Conservation (phyloP, 1,140 invertebrate species). For the Spodoptera litura region DNA sequence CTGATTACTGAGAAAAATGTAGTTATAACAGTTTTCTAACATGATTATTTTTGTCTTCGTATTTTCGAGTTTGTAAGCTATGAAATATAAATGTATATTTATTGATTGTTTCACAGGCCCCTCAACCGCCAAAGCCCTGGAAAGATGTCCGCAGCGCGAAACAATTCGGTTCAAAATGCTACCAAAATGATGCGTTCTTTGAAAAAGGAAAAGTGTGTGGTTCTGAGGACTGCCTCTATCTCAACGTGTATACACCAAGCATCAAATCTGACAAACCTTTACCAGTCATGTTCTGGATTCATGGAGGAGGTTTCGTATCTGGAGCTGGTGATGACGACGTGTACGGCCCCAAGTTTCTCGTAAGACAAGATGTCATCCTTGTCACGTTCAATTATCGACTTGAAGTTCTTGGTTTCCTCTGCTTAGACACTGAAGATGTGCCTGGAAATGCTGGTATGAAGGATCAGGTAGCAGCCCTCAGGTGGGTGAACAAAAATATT, state of each 20-base stretch:
- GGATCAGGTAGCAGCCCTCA: conserved; percentile 33
- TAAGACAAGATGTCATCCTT: conserved; percentile 34
- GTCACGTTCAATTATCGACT: conserved; percentile 39
- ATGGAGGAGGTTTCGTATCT: conserved; percentile 23
- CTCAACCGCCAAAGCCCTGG: conserved; percentile 27
- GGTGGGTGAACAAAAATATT: conserved; percentile 34
- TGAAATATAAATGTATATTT: too few species aligned
- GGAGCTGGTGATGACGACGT: conserved; percentile 17
- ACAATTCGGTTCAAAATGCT: conserved; percentile 15
- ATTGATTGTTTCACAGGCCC: conserved; percentile 1
- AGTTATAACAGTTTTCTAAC: too few species aligned
- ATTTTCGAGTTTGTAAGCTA: too few species aligned
- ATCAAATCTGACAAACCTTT: conserved; percentile 14
- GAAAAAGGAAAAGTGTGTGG: not conserved
- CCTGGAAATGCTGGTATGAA: conserved; percentile 42
- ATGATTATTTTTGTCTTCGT: too few species aligned
- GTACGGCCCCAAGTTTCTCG: conserved; percentile 33
- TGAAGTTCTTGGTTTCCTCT: conserved; percentile 35
- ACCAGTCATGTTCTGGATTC: conserved; percentile 40
- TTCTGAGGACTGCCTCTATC: conserved; percentile 35
- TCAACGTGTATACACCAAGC: conserved; percentile 40
- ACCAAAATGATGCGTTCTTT: conserved; percentile 7
- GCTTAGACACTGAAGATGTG: conserved; percentile 35
- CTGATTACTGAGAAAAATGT: too few species aligned
- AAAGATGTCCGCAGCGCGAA: conserved; percentile 10